Base-by-base conservation (phyloP, 2,113 vertebrate genomes). In the Hippocampus comes region DNA sequence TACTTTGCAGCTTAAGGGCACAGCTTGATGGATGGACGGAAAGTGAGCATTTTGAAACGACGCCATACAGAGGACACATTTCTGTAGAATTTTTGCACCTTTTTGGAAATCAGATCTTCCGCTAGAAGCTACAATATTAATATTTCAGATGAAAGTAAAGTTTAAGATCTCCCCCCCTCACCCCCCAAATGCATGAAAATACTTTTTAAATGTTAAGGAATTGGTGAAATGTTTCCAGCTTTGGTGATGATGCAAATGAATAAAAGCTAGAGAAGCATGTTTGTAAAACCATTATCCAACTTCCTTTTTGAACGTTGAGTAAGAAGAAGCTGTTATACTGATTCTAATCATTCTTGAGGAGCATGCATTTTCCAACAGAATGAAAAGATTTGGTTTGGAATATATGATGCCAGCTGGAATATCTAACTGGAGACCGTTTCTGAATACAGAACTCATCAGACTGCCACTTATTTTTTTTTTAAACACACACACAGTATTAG, bases 1-100 rank as follows among this genome's bases (percentile, higher is more conserved):
- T 74, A 76, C 71, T 67, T 42, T 17, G 66, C 21, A 38, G 76
- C 53, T 67, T 21, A 70, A 55, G 65, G 63, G 17, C 53, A 68
- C 17, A n/a, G 43, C 38, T 34, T 14, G 63, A 59, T 14, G 20
- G 70, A 67, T n/a, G 65, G 63, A 46, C 18, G 5, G 60, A 72
- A 27, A 63, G 38, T 34, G 59, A 55, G 12, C 15, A 1, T 46
- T 78, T 60, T 64, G 8, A 65, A 64, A 74, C 56, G 11, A 67
- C 23, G 42, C 30, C 43, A 27, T 15, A 53, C 30, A 21, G 65
- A 27, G 21, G 4, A 68, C 9, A 15, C n/a, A 41, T 68, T 70
- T 63, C 34, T 67, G 76, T 20, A 27, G 41, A 76, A 38, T 12
- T 34, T 46, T 46, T 20, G 56, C 63, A 56, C 43, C 27, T 38